Conservation (phyloP, 2,888 invertebrate species). For the Drosophila rellima region DNA sequence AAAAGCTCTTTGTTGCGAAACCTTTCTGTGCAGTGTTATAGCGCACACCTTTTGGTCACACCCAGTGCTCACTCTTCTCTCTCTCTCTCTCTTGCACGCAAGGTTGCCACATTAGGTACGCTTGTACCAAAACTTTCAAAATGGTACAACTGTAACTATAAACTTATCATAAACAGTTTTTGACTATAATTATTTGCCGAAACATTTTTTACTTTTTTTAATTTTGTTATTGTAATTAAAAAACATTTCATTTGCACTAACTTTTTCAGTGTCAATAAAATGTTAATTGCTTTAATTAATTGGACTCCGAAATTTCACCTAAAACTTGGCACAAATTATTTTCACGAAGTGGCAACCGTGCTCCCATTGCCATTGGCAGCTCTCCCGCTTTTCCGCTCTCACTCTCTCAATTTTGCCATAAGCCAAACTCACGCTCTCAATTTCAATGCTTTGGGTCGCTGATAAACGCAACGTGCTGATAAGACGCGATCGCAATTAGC, state of each 20-base stretch:
- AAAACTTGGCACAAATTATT: neutral
- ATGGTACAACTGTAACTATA: too few relatives aligned
- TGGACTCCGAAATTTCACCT: neutral
- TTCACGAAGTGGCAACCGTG: neutral
- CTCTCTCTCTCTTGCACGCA: neutral
- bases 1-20: neutral
- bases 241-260: neutral
- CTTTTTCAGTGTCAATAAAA: neutral
- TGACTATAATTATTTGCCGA: too few relatives aligned
- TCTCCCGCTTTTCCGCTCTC: neutral
- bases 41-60: slow-evolving; percentile 20
- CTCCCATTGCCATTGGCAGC: neutral
- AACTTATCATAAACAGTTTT: neutral
- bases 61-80: neutral
- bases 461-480: slow-evolving; percentile 52
- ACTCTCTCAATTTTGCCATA: slow-evolving; percentile 1
- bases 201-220: too few relatives aligned
- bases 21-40: slow-evolving; percentile 8
- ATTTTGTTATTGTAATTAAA: neutral
- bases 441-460: slow-evolving; percentile 4
- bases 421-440: slow-evolving; percentile 8
- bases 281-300: neutral
- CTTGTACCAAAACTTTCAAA: neutral
- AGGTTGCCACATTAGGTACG: neutral
- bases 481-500: slow-evolving; percentile 45